Base-by-base conservation (phyloP, 2,888 invertebrate genomes). In the Diachrysia chrysitis region DNA sequence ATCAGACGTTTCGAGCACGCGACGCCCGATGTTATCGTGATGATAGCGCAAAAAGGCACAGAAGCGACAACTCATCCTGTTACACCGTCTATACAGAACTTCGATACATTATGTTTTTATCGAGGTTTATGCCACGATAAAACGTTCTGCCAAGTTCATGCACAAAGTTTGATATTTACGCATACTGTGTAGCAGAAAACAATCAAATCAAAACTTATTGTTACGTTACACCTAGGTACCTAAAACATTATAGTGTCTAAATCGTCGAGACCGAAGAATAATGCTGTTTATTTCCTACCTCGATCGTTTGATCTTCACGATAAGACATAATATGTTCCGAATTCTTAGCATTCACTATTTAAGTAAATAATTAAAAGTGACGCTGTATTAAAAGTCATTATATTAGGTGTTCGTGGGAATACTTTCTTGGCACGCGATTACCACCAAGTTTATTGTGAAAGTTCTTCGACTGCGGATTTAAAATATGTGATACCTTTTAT, bases 1-100 rank as follows among this genome's bases (percentile, higher is more conserved):
- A 89, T 90, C 89, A 86, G 81, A 54, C 70, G 69, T 66, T 75
- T 83, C 73, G 78, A 85, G 84, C 89, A 89, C 89, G 89, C 90
- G 85, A 89, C 80, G 48, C 19, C 48, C 21, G 87, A 88, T 87
- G 78, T 87, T 91, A 91, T 92, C 90, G 80, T 81, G 79, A 85
- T 89, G 90, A 92, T 88, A 88, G 76, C 83, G 85, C 87, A 85
- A 85, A 89, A 90, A 83, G 63, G 78, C 75, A 82, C 75, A 71
- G 78, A 78, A 76, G 71, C 69, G 72, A 77, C 69, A 74, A 69
- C 71, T 76, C 79, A 81, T 79, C 78, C 77, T 80, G 76, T 79
- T 73, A 77, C 64, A 68, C 66, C 56, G 62, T 7, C 53, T 63
- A 68, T 74, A 69, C 58, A 71, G 63, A 76, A 74, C 54, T 78